Evolutionary conservation across 2,888 invertebrate genomes (phyloP), one percentile per base, ranked within the genome.

Genomic region (Polyommatus icarus): DNA sequence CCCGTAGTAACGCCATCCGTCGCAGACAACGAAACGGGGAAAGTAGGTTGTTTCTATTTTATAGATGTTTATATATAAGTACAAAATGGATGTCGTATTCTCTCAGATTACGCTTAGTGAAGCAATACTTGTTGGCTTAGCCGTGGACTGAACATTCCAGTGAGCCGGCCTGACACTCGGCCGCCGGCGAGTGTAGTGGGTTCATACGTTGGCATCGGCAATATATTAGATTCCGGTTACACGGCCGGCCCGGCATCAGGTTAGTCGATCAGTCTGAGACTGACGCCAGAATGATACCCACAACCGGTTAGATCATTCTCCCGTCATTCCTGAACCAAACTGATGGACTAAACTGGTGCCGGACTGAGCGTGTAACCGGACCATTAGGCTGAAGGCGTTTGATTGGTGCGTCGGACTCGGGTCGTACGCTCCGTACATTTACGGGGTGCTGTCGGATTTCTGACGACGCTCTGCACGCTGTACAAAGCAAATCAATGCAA

Each of bases 1-100:
- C 91, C 89, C 89, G 87, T 90, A 90, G 89, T 80, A 89, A 87
- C 87, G 83, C 87, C 86, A 85, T 93, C 93, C 93, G 89, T 87
- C 84, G 84, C 85, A 90, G 86, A 93, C 93, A 94, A 93, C 93
- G 93, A 94, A 92, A 87, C 87, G 91, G 90, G 90, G 88, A 91
- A 89, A 84, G 86, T 91, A 90, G 93, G 93, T 92, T 92, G 93
- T 93, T 92, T 87, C 84, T 84, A 85, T 85, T 83, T 85, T 83
- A 83, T 90, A 89, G 86, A 86, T 88, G 87, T 91, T 85, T 87
- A 86, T 86, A 89, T 90, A 89, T 90, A 90, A 92, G 93, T 93
- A 93, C 93, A 93, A 93, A 90, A 85, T 73, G 87, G 85, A 83
- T 88, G 86, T 88, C 88, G 88, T 91, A 88, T 91, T 90, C 88